A percentile compares a stretch with the other conserved stretches of the same genome.
phyloP scores from a whole-genome alignment of 1,140 invertebrate species.

The Varroa destructor region DNA sequence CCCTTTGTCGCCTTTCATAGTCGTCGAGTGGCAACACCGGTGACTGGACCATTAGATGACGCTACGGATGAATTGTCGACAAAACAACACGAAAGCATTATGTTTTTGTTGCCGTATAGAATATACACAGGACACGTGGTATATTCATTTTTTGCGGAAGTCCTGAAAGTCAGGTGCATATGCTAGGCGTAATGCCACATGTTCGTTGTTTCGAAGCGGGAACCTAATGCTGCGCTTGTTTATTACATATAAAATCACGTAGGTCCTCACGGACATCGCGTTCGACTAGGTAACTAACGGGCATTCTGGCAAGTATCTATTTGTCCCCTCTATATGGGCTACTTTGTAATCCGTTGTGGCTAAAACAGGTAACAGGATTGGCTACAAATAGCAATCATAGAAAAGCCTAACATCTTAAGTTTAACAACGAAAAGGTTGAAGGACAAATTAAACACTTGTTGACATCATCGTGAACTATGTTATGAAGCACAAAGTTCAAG shows the following conservation, averaged over 20 bases:
- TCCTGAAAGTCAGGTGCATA: too few relatives aligned
- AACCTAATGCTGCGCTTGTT: background rate
- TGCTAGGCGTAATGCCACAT: too few relatives aligned
- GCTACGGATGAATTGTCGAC: too few relatives aligned
- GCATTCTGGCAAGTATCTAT: background rate
- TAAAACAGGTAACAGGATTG: background rate
- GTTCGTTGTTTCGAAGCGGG: too few relatives aligned
- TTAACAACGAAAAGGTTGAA: background rate
- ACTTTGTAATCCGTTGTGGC: background rate
- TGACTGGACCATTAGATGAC: too few relatives aligned
- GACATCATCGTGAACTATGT: background rate
- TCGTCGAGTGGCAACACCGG: slow-evolving; percentile 12
- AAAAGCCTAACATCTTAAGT: background rate
- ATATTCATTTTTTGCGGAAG: too few relatives aligned
- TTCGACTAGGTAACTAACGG: background rate
- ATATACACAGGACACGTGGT: too few relatives aligned
- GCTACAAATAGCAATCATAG: background rate
- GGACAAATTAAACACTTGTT: background rate
- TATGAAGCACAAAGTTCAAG: background rate
- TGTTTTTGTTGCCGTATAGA: too few relatives aligned
- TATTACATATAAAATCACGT: background rate
- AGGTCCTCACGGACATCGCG: background rate
- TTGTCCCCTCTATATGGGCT: background rate
- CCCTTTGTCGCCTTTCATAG: background rate
- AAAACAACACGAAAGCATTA: too few relatives aligned